These are phyloP conservation scores for Thamnophis sirtalis DNA, from an alignment of 2,113 vertebrate genomes.

Conservation along the genomic window DNA sequence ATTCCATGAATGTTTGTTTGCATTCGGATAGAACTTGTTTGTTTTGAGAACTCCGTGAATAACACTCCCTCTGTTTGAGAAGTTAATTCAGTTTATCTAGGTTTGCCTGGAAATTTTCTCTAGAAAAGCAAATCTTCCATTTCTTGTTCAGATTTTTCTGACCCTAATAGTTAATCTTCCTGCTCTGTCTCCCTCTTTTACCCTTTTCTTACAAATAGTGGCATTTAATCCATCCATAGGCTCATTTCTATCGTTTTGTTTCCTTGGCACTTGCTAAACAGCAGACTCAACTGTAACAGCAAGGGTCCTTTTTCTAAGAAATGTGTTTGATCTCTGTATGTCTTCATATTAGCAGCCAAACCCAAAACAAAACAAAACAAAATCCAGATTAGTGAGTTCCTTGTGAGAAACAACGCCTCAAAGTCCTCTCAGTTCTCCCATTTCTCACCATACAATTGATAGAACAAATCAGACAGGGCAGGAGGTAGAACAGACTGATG, in stretches of 20 bases:
- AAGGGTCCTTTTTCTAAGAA: background rate
- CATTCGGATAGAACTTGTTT: background rate
- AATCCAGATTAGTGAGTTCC: background rate
- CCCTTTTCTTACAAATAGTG: background rate
- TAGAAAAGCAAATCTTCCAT: background rate
- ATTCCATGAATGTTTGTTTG: background rate
- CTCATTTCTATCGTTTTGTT: background rate
- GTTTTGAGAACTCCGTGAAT: background rate
- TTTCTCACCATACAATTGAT: background rate
- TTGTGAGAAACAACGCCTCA: background rate
- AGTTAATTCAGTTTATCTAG: background rate
- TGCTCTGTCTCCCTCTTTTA: background rate
- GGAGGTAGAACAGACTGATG: background rate
- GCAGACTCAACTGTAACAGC: background rate
- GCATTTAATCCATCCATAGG: background rate
- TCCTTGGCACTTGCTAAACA: constrained; percentile 6
- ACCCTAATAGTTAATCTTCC: background rate
- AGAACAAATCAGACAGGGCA: background rate
- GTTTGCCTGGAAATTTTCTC: background rate
- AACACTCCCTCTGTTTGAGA: background rate
- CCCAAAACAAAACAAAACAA: background rate
- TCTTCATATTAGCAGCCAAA: background rate
- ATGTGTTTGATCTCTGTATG: too few relatives aligned
- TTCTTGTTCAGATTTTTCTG: background rate
- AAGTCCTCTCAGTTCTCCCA: background rate